A percentile compares a stretch with the other conserved stretches of the same genome.
These are phyloP conservation scores for Meta bourneti DNA, from an alignment of 2,888 invertebrate species.

Conservation along the genomic window DNA sequence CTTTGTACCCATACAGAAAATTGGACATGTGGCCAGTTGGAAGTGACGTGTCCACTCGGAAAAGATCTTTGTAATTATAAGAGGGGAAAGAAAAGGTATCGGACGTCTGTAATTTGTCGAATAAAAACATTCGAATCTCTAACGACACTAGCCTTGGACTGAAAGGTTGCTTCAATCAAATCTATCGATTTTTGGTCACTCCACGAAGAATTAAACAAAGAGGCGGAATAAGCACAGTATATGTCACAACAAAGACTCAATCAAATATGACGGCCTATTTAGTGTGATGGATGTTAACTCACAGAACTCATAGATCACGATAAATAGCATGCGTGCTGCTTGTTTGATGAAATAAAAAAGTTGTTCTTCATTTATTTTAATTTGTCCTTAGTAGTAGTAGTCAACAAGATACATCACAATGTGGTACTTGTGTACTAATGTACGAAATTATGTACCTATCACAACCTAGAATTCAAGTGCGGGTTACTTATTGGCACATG, in stretches of 20 bases:
- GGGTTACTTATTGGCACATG: too few species aligned
- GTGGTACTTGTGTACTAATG: too few species aligned
- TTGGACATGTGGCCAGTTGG: background rate
- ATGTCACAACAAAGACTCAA: background rate
- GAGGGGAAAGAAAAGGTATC: background rate
- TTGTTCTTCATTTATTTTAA: too few species aligned
- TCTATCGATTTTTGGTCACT: background rate
- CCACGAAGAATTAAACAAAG: background rate
- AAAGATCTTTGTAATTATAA: background rate
- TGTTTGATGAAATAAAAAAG: too few species aligned
- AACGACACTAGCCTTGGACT: background rate
- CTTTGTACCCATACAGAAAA: background rate
- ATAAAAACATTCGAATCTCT: background rate
- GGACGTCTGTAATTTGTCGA: slow-evolving; percentile 1
- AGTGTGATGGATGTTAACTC: background rate
- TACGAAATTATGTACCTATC: too few species aligned
- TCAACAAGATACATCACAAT: too few species aligned
- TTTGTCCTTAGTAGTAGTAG: too few species aligned
- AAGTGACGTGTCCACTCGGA: background rate
- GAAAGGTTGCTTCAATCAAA: background rate
- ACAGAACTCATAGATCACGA: background rate
- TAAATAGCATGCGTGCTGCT: background rate
- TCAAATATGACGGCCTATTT: background rate
- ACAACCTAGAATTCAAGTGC: too few species aligned
- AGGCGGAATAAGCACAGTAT: background rate